phyloP scores from a whole-genome alignment of 2,113 vertebrate genomes.

The Recurvirostra avosetta region DNA sequence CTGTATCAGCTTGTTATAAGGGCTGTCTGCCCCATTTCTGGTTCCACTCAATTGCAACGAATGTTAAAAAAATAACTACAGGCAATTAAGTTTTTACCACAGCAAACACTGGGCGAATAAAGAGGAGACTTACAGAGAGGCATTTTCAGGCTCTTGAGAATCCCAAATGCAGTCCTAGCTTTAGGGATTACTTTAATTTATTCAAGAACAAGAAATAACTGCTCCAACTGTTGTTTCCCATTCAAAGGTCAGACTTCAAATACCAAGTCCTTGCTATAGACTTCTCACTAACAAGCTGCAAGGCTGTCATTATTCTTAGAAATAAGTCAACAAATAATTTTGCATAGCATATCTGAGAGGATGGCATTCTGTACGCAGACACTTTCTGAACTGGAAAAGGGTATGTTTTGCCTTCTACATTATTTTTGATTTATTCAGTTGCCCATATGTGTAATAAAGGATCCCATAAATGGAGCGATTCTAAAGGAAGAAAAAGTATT shows the following conservation, averaged over 20 bases:
- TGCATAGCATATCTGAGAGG: background rate
- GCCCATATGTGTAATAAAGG: background rate
- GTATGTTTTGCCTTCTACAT: background rate
- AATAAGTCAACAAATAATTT: background rate
- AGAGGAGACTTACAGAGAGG: background rate
- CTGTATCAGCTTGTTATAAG: accelerated
- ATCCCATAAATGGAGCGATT: background rate
- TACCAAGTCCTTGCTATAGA: background rate
- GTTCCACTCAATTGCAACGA: background rate
- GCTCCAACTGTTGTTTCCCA: background rate
- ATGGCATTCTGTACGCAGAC: background rate
- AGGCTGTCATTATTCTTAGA: background rate
- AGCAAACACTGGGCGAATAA: too few relatives aligned
- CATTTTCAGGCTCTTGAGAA: background rate
- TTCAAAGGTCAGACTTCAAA: conserved; percentile 55
- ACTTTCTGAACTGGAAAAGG: background rate
- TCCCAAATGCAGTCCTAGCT: background rate
- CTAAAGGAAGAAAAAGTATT: background rate
- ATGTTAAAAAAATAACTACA: background rate
- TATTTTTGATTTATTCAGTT: conserved; percentile 1
- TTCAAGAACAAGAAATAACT: background rate
- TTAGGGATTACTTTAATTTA: background rate
- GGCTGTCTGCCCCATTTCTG: accelerated
- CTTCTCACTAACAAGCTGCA: conserved; percentile 1
- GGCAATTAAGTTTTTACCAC: too few relatives aligned